Conservation (phyloP, 2,113 vertebrate genomes). For the Istiophorus platypterus region DNA sequence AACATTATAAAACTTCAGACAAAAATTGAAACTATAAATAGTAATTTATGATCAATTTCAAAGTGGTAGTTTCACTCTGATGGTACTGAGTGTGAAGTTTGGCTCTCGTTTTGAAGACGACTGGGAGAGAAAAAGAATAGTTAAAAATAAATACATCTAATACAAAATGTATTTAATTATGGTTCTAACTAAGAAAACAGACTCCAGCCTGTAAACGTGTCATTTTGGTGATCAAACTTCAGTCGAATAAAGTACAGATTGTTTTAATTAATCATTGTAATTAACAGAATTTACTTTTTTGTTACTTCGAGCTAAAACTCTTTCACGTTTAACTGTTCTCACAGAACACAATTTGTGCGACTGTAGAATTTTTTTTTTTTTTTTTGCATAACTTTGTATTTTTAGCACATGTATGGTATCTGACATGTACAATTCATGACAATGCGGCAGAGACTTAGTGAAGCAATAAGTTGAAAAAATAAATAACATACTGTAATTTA, state of each 20-base stretch:
- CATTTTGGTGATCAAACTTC: background rate
- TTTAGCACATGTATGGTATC: background rate
- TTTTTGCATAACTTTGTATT: background rate
- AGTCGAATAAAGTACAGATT: background rate
- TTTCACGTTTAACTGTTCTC: background rate
- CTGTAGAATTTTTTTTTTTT: background rate
- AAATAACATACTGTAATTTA: constrained; percentile 42
- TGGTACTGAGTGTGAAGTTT: background rate
- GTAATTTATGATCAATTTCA: constrained; percentile 22
- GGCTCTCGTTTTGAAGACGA: constrained; percentile 35
- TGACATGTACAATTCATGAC: background rate
- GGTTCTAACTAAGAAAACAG: background rate
- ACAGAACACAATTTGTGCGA: background rate
- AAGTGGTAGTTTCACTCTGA: constrained; percentile 25
- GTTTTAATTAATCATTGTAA: constrained; percentile 4
- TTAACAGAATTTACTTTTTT: background rate
- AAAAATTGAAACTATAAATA: background rate
- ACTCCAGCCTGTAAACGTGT: background rate
- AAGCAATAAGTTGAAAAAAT: constrained; percentile 36
- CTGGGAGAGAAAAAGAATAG: background rate
- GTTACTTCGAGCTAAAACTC: background rate
- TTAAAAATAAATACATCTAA: background rate
- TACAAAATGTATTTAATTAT: constrained; percentile 11
- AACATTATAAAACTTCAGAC: background rate
- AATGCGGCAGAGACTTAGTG: background rate